These are phyloP conservation scores for Dryocosmus kuriphilus DNA, from an alignment of 2,888 invertebrate species.

Conservation along the genomic window DNA sequence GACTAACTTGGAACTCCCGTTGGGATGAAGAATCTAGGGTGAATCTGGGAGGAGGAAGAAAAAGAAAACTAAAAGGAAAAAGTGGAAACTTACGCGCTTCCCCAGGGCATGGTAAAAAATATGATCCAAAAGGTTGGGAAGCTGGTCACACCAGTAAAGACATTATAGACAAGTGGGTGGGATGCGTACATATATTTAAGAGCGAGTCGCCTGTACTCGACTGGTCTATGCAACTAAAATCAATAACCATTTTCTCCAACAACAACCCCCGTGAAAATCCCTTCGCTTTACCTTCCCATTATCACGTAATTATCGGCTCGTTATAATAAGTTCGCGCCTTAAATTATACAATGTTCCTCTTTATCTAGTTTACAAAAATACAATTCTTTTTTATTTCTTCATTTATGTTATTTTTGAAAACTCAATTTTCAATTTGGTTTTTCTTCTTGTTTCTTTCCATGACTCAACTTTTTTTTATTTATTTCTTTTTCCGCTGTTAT, in stretches of 20 bases:
- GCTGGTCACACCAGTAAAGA: conserved; percentile 15
- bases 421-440: too few relatives aligned
- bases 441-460: too few relatives aligned
- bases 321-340: not conserved
- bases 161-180: not conserved
- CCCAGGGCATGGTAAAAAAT: not conserved
- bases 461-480: too few relatives aligned
- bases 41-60: not conserved
- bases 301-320: not conserved
- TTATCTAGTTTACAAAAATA: too few relatives aligned
- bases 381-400: too few relatives aligned
- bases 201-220: not conserved
- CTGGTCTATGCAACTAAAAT: conserved; percentile 6
- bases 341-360: too few relatives aligned
- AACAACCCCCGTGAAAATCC: not conserved
- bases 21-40: not conserved
- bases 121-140: not conserved
- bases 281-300: not conserved
- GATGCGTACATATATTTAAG: conserved; percentile 24
- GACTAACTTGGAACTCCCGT: not conserved
- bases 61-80: not conserved
- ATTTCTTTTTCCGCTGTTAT: too few relatives aligned
- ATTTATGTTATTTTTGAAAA: too few relatives aligned
- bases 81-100: not conserved
- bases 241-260: conserved; percentile 30